phyloP scores from a whole-genome alignment of 2,888 invertebrate genomes.

The Pterobdella sp. region DNA sequence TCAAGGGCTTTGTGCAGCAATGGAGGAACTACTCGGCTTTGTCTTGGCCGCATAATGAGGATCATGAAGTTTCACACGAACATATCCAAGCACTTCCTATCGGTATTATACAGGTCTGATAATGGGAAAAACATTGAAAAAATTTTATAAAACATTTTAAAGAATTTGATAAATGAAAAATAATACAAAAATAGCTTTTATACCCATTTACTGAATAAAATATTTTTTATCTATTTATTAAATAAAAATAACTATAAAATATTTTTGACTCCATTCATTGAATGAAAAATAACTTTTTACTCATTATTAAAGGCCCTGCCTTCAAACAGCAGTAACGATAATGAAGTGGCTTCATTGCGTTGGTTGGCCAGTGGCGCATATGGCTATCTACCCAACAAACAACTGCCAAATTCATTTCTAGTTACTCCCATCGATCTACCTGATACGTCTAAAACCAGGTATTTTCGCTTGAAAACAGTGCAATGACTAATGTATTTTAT shows the following conservation, averaged over 20 bases:
- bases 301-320: slow-evolving; percentile 9
- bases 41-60: neutral
- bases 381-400: slow-evolving; percentile 38
- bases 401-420: slow-evolving; percentile 37
- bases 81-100: slow-evolving; percentile 35
- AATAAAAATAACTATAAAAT: too few species aligned
- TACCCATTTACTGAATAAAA: too few species aligned
- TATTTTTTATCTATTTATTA: too few species aligned
- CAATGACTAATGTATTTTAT: neutral
- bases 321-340: slow-evolving; percentile 7
- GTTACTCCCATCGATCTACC: slow-evolving; percentile 39
- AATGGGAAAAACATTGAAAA: too few species aligned
- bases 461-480: neutral
- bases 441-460: slow-evolving; percentile 25
- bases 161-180: too few species aligned
- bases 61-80: neutral
- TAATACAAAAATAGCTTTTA: too few species aligned
- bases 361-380: slow-evolving; percentile 39
- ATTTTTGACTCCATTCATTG: too few species aligned
- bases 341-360: slow-evolving; percentile 34
- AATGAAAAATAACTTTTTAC: too few species aligned
- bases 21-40: neutral
- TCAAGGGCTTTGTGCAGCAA: slow-evolving; percentile 11
- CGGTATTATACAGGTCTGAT: slow-evolving; percentile 41
- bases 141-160: too few species aligned